Evolutionary conservation across 2,113 vertebrate genomes (phyloP).

Genomic region (Archilochus colubris): DNA sequence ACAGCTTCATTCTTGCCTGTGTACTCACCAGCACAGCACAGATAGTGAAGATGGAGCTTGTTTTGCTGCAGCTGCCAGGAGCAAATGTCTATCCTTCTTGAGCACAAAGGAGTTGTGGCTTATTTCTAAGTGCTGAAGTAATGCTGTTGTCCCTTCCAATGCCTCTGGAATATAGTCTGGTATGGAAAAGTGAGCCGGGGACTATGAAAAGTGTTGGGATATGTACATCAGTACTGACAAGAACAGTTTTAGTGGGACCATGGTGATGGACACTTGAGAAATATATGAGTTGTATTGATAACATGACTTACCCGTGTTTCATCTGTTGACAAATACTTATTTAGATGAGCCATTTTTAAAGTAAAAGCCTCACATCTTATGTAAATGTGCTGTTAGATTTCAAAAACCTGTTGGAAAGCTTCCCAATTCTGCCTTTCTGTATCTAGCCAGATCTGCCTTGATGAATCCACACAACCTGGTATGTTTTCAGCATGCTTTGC

Average conservation of each 20-base stretch:
- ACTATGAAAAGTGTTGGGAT: neutral
- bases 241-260: neutral
- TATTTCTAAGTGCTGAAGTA: neutral
- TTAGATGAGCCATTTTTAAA: slow-evolving; percentile 12
- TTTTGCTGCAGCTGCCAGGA: neutral
- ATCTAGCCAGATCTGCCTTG: neutral
- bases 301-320: neutral
- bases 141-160: neutral
- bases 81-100: neutral
- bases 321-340: neutral
- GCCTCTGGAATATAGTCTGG: neutral
- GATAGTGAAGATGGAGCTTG: neutral
- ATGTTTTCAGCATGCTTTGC: neutral
- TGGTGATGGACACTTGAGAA: neutral
- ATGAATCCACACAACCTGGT: neutral
- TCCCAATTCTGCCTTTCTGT: neutral
- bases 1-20: rapidly evolving
- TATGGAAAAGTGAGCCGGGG: neutral
- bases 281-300: neutral
- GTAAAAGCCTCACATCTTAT: neutral
- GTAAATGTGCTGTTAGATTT: neutral
- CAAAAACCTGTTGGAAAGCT: neutral
- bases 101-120: neutral
- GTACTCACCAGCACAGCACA: neutral
- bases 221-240: neutral